Percentiles rank a stretch among this genome's conserved stretches.
Evolutionary conservation across 1,140 invertebrate species (phyloP).

Genomic region (Rhagoletis zephyria): DNA sequence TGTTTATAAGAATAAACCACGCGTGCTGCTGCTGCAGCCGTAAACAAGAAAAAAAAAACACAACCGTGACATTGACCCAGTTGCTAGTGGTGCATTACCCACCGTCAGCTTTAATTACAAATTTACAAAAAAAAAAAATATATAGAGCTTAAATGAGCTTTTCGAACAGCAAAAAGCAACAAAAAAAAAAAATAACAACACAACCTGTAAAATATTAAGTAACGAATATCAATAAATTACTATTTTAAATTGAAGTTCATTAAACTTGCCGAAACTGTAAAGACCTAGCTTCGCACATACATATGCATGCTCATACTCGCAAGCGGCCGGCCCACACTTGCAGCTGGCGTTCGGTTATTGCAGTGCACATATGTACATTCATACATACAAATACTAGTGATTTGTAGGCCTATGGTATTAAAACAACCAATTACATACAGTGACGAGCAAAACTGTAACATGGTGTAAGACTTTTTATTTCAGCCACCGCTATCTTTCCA

Average conservation of each 20-base stretch:
- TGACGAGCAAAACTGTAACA: too few species aligned
- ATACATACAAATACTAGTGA: not conserved
- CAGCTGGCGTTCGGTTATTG: not conserved
- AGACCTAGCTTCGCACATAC: not conserved
- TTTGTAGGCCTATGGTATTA: not conserved
- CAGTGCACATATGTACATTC: not conserved
- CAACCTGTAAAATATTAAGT: not conserved
- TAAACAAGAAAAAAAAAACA: not conserved
- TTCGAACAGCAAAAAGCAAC: too few species aligned
- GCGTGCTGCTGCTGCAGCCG: not conserved
- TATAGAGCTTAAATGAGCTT: too few species aligned
- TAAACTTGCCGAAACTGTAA: not conserved
- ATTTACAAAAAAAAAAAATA: too few species aligned
- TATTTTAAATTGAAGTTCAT: slow-evolving; percentile 17
- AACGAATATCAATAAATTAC: not conserved
- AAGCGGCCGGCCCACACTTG: too few species aligned
- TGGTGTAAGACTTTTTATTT: too few species aligned
- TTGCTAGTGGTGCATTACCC: not conserved
- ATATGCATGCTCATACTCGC: not conserved
- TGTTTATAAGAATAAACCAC: not conserved
- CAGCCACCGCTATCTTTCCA: too few species aligned
- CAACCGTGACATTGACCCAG: not conserved
- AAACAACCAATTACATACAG: not conserved
- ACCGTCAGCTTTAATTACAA: too few species aligned
- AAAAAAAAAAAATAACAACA: not conserved